Evolutionary conservation across 2,888 invertebrate genomes (phyloP).

Genomic region (Tipula confusa): DNA sequence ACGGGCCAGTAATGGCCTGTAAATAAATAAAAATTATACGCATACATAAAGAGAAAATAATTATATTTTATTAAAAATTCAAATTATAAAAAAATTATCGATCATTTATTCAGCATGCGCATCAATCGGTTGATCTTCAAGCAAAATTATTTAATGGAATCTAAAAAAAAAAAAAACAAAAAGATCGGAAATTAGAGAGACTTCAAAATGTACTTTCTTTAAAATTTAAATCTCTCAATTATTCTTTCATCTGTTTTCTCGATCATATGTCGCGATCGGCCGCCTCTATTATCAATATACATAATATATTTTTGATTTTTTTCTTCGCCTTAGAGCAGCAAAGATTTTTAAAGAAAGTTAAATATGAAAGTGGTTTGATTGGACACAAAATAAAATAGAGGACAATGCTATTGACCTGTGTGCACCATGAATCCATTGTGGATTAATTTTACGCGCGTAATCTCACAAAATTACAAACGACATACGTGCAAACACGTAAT

Average conservation of each 20-base stretch:
- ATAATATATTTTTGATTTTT: background rate
- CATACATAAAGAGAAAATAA: background rate
- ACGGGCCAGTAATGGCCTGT: no score
- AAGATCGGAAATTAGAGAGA: background rate
- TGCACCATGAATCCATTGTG: background rate
- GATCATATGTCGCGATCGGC: background rate
- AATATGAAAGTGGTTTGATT: constrained; percentile 20
- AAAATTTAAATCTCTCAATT: background rate
- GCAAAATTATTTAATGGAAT: background rate
- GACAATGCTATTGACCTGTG: background rate
- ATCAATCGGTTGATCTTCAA: background rate
- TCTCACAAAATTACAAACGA: background rate
- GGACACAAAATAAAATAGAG: background rate
- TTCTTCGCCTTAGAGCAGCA: background rate
- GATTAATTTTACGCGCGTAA: background rate
- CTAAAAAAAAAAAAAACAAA: background rate
- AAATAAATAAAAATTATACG: background rate
- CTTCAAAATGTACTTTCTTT: background rate
- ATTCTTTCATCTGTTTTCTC: background rate
- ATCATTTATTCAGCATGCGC: background rate
- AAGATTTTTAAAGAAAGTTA: background rate
- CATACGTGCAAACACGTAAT: background rate
- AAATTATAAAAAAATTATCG: background rate
- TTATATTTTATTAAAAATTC: background rate
- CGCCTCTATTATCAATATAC: background rate